Conservation (phyloP, 1,140 invertebrate genomes). For the Drosophila orena region DNA sequence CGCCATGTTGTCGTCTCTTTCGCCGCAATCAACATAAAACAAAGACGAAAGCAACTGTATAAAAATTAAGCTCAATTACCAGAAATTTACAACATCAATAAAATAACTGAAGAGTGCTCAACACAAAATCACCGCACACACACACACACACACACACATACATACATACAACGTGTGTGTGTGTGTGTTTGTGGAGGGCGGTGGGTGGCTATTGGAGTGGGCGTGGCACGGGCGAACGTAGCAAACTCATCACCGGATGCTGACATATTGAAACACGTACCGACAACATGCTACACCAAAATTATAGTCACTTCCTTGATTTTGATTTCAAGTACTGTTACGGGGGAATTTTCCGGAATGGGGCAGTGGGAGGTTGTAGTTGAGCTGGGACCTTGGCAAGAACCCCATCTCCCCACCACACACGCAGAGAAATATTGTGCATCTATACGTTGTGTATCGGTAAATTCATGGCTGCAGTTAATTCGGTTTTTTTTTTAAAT, state of each 20-base stretch:
- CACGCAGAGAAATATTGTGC: neutral
- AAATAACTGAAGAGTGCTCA: constrained; percentile 82
- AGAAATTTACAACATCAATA: constrained; percentile 83
- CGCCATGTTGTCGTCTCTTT: constrained; percentile 9
- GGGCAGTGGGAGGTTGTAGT: constrained; percentile 9
- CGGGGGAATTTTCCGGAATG: constrained; percentile 5
- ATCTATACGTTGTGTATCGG: neutral
- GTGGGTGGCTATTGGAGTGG: constrained; percentile 15
- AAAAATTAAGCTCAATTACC: constrained; percentile 83
- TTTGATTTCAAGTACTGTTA: constrained; percentile 81
- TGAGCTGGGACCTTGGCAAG: constrained; percentile 36
- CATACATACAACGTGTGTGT: constrained; percentile 2
- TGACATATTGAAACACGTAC: constrained; percentile 85
- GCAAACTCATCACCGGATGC: constrained; percentile 83
- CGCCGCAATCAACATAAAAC: constrained; percentile 76
- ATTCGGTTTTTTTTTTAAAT: too few relatives aligned
- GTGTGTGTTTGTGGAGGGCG: neutral
- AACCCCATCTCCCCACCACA: neutral
- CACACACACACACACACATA: neutral
- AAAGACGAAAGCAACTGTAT: constrained; percentile 74
- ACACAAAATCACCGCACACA: constrained; percentile 71
- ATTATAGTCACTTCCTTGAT: constrained; percentile 85
- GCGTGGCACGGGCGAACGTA: constrained; percentile 59
- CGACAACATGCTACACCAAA: constrained; percentile 85
- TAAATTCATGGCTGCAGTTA: neutral